A percentile compares a stretch with the other conserved stretches of the same genome.
Evolutionary conservation across 2,888 invertebrate genomes (phyloP).

Genomic region (Conistra vaccinii): DNA sequence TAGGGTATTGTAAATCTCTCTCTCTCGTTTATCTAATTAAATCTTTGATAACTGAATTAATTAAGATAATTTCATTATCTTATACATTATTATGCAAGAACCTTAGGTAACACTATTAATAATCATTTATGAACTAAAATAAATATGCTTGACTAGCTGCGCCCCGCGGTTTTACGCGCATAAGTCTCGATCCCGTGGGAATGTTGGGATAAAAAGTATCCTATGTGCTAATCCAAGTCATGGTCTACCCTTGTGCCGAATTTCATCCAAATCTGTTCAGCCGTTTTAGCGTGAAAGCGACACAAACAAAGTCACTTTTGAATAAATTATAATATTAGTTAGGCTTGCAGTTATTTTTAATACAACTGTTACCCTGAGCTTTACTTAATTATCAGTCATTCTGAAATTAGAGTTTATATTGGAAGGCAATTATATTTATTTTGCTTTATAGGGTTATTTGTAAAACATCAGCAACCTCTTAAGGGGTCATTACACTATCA

Average conservation of each 20-base stretch:
- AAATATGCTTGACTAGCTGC: neutral
- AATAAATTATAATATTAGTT: too few species aligned
- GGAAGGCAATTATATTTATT: neutral
- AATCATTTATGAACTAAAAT: neutral
- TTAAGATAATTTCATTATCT: neutral
- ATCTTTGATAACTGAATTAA: slow-evolving; percentile 23
- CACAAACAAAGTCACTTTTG: too few species aligned
- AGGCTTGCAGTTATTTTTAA: neutral
- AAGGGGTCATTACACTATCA: too few species aligned
- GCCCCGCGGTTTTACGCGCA: too few species aligned
- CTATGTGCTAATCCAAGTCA: too few species aligned
- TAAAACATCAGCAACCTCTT: too few species aligned
- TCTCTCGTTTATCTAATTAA: slow-evolving; percentile 9
- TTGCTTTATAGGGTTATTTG: too few species aligned
- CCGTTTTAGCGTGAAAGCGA: too few species aligned
- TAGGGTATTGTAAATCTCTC: neutral
- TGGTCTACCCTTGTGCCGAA: too few species aligned
- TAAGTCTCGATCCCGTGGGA: too few species aligned
- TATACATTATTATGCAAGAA: neutral
- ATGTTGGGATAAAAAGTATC: too few species aligned
- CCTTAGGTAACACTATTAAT: neutral
- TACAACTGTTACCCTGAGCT: neutral
- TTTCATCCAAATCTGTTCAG: too few species aligned
- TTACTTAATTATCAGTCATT: neutral
- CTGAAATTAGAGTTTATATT: neutral